phyloP scores from a whole-genome alignment of 1,140 invertebrate species.

The Drosophila quadrilineata region DNA sequence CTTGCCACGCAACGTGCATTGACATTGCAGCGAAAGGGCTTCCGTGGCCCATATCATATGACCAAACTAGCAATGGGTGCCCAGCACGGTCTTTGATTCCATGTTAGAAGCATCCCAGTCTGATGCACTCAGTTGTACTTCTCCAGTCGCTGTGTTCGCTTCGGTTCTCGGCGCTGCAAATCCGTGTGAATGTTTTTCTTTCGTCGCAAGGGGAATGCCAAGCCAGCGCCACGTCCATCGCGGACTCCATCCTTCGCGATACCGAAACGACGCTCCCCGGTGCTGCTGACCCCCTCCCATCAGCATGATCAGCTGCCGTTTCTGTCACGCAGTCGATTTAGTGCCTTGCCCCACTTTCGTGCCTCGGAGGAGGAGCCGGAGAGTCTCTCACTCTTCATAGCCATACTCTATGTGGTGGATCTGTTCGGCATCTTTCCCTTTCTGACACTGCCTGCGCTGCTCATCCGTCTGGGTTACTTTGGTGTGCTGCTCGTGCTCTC shows the following conservation, averaged over 20 bases:
- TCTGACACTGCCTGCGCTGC: slow-evolving; percentile 86
- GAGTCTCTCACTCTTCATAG: slow-evolving; percentile 84
- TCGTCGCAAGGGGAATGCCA: slow-evolving; percentile 53
- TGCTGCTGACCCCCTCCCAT: slow-evolving; percentile 59
- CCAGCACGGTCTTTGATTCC: background rate
- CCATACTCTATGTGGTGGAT: slow-evolving; percentile 89
- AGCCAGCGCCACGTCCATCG: slow-evolving; percentile 59
- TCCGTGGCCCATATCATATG: slow-evolving; percentile 49
- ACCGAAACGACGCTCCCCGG: slow-evolving; percentile 50
- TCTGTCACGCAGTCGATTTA: slow-evolving; percentile 65
- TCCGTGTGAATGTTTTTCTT: slow-evolving; percentile 60
- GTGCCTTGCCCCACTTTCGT: slow-evolving; percentile 73
- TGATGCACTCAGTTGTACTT: slow-evolving; percentile 35
- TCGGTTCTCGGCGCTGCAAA: too few relatives aligned
- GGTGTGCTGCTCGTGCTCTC: slow-evolving; percentile 86
- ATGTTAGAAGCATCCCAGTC: slow-evolving; percentile 24
- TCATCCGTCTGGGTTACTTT: slow-evolving; percentile 88
- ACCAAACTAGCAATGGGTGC: slow-evolving; percentile 35
- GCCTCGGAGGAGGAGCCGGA: slow-evolving; percentile 57
- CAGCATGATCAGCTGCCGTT: slow-evolving; percentile 75
- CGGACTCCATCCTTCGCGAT: slow-evolving; percentile 56
- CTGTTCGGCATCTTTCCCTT: slow-evolving; percentile 91
- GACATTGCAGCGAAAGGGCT: slow-evolving; percentile 67
- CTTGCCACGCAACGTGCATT: slow-evolving; percentile 43
- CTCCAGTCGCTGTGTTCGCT: slow-evolving; percentile 31